Evolutionary conservation across 2,888 invertebrate species (phyloP), one percentile per base, ranked within the genome.

Genomic region (Zele albiditarsus): DNA sequence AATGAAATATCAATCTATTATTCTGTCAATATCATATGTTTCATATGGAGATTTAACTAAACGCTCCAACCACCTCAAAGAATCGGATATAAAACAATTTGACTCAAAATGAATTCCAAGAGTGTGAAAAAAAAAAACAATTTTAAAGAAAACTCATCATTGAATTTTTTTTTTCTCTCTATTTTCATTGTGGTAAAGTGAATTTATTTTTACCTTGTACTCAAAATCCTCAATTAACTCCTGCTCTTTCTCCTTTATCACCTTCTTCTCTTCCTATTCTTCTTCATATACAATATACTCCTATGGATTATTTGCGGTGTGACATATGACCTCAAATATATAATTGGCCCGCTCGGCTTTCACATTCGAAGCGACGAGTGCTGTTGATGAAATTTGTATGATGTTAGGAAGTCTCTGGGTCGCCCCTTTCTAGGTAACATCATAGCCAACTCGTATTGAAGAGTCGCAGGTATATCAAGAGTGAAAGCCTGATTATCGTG

Each of bases 391-490:
- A 20, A 31, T 46, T 57, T 28, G 63, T 49, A 31, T 20, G 49
- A 33, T 53, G 71, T 75, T 62, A 72, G 53, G 67, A 49, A 38
- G 67, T 46, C 23, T 49, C 63, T 49, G 63, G 25, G 68, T 60
- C 60, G 16, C 67, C 67, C 67, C 62, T 81, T 79, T 58, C 79
- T 75, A 0, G 86, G 87, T 38, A 79, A 73, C 82, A 83, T 82
- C 25, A 69, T 74, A 6, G 81, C 82, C 49, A 89, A 82, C 75
- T 88, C 86, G 49, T 71, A 38, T 71, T 88, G 87, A 33, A 89
- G 82, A 23, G 72, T 84, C 71, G 79, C 79, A n/a, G 89, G 89
- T 73, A 89, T 82, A 58, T 87, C 85, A 23, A 89, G 84, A 8
- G 74, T 71, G 49, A 83, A 85, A 42, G 86, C 86, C 53, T 88